Conservation (phyloP, 2,888 invertebrate species). For the Leptogaster cylindrica region DNA sequence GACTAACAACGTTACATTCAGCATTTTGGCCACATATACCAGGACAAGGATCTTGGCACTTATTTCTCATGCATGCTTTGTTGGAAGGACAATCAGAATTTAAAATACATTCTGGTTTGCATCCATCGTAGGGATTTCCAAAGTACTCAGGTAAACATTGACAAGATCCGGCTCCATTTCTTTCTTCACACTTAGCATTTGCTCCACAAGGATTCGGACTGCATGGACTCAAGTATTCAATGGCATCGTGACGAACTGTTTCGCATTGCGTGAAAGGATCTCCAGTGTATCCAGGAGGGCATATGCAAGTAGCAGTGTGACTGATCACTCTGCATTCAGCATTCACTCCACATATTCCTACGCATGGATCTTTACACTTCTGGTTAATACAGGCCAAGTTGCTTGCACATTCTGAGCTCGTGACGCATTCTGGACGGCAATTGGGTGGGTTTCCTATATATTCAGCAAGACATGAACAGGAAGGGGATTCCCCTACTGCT, state of each 20-base stretch:
- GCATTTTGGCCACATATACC: conserved; percentile 79
- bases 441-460: conserved; percentile 75
- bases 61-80: conserved; percentile 73
- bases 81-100: conserved; percentile 76
- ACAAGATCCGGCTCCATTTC: conserved; percentile 71
- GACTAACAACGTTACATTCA: conserved; percentile 74
- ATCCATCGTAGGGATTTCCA: conserved; percentile 80
- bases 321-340: conserved; percentile 75
- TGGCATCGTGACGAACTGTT: conserved; percentile 51
- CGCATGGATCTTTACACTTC: conserved; percentile 76
- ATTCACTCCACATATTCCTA: conserved; percentile 71
- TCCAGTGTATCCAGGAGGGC: conserved; percentile 59
- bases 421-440: conserved; percentile 81
- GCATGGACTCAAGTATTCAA: conserved; percentile 65
- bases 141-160: conserved; percentile 74
- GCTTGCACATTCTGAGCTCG: conserved; percentile 73
- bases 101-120: conserved; percentile 75
- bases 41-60: conserved; percentile 80
- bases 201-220: conserved; percentile 79
- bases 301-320: conserved; percentile 76
- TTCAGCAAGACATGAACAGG: conserved; percentile 67
- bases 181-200: conserved; percentile 74
- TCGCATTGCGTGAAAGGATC: conserved; percentile 52
- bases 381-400: conserved; percentile 73
- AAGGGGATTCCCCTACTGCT: conserved; percentile 69